These are phyloP conservation scores for Apocrypta bakeri DNA, from an alignment of 1,140 invertebrate species.

Conservation along the genomic window DNA sequence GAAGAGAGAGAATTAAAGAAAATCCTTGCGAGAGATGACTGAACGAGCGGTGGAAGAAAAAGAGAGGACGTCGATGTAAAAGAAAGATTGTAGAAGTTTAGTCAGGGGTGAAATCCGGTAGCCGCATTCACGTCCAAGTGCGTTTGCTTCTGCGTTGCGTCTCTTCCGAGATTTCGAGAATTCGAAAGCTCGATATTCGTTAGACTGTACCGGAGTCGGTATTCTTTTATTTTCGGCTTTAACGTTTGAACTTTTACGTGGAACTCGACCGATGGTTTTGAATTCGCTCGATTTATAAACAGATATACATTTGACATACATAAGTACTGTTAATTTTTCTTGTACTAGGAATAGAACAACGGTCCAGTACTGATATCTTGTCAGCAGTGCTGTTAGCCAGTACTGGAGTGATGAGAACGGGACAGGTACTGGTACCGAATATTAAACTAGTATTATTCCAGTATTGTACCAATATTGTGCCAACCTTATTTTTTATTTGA, in stretches of 20 bases:
- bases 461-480: too few species aligned
- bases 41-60: slow-evolving; percentile 19
- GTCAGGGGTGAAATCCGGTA: slow-evolving; percentile 73
- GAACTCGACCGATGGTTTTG: not conserved
- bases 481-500: too few species aligned
- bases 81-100: slow-evolving; percentile 61
- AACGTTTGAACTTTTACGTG: slow-evolving; percentile 22
- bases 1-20: slow-evolving; percentile 19
- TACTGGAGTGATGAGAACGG: too few species aligned
- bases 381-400: too few species aligned
- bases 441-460: too few species aligned
- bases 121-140: slow-evolving; percentile 68
- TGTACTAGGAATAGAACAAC: too few species aligned
- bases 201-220: not conserved
- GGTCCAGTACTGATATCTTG: too few species aligned
- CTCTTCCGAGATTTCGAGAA: slow-evolving; percentile 29
- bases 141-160: slow-evolving; percentile 60
- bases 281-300: too few species aligned
- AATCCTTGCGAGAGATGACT: not conserved
- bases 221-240: not conserved
- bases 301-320: too few species aligned
- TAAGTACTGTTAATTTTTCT: too few species aligned
- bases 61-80: slow-evolving; percentile 17
- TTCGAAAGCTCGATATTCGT: slow-evolving; percentile 41
- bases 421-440: too few species aligned